A percentile compares a stretch with the other conserved stretches of the same genome.
Conservation (phyloP, 2,888 invertebrate genomes). For the Brachyptera putata region DNA sequence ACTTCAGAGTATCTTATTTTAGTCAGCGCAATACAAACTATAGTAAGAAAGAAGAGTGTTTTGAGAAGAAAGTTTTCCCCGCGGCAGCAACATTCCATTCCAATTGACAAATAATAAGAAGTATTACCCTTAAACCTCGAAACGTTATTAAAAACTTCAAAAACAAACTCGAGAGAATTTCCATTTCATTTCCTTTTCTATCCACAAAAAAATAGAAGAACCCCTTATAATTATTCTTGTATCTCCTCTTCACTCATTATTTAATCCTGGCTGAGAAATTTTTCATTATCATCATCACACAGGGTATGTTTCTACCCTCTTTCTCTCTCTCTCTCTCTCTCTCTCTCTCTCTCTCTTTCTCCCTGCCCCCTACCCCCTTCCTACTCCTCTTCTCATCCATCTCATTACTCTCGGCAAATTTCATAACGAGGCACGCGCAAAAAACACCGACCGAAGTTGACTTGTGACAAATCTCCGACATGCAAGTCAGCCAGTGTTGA, state of each 20-base stretch:
- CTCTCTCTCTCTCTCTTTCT: no score
- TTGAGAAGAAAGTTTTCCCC: no score
- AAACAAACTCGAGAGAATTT: not conserved
- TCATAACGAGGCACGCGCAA: conserved; percentile 36
- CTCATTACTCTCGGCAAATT: conserved; percentile 34
- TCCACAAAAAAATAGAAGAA: not conserved
- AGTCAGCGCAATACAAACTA: no score
- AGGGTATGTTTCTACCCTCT: not conserved
- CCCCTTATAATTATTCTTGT: not conserved
- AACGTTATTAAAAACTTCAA: no score
- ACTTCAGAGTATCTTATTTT: no score
- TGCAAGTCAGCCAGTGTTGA: no score
- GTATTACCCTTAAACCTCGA: no score
- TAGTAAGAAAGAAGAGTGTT: no score
- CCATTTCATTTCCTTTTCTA: no score
- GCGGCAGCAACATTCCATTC: no score
- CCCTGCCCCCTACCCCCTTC: conserved; percentile 3
- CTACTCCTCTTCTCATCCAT: conserved; percentile 13
- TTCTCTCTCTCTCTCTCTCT: no score
- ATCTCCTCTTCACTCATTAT: conserved; percentile 11
- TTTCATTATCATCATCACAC: conserved; percentile 18
- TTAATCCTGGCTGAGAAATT: conserved; percentile 10
- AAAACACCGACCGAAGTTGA: not conserved
- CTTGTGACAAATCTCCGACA: conserved; percentile 13
- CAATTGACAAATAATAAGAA: no score